phyloP scores from a whole-genome alignment of 1,140 invertebrate genomes.

The Cyclina sinensis region DNA sequence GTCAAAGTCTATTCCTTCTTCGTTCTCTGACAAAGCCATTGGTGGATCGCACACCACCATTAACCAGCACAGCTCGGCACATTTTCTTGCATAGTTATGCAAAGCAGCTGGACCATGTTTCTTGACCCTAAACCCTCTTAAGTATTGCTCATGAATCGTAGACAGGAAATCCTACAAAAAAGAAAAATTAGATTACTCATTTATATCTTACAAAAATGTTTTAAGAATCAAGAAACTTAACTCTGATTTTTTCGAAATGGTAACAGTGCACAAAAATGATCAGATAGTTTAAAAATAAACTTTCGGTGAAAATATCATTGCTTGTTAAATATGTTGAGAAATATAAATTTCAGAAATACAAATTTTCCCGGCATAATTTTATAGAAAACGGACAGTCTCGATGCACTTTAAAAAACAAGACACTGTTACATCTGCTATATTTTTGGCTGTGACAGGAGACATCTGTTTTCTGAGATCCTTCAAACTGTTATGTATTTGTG shows the following conservation, averaged over 20 bases:
- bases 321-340: too few species aligned
- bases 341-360: too few species aligned
- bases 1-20: conserved; percentile 13
- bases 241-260: too few species aligned
- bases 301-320: too few species aligned
- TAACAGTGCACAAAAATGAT: too few species aligned
- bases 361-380: too few species aligned
- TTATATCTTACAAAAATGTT: too few species aligned
- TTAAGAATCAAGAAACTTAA: too few species aligned
- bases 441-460: neutral
- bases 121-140: neutral
- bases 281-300: too few species aligned
- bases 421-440: neutral
- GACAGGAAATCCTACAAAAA: neutral
- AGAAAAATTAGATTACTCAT: too few species aligned
- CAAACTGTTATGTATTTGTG: neutral
- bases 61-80: conserved; percentile 42
- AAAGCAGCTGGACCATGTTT: neutral
- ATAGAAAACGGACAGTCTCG: too few species aligned
- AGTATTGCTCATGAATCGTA: neutral
- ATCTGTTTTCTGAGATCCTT: neutral
- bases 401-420: too few species aligned
- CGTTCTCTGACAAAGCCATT: conserved; percentile 26
- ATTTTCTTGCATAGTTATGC: conserved; percentile 21
- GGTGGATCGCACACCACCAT: conserved; percentile 62